Evolutionary conservation across 2,888 invertebrate genomes (phyloP).

Genomic region (Clistopyga incitator): DNA sequence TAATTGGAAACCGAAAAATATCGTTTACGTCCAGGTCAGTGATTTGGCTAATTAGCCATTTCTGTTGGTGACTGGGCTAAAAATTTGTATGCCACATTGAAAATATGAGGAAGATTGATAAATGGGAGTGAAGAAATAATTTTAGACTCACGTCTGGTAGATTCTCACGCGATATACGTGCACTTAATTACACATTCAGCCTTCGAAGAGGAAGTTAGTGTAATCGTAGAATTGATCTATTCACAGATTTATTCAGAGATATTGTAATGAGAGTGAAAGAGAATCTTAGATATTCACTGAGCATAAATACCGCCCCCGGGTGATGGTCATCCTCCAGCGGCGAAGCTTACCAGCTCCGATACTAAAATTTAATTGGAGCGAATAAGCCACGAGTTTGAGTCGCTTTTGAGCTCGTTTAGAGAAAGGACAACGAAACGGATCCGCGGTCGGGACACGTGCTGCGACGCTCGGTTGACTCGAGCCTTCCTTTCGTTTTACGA

Average conservation of each 20-base stretch:
- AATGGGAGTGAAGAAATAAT: constrained; percentile 1
- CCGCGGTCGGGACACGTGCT: constrained; percentile 18
- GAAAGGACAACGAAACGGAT: constrained; percentile 43
- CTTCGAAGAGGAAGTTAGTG: constrained; percentile 13
- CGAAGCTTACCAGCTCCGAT: constrained; percentile 33
- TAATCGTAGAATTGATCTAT: constrained; percentile 1
- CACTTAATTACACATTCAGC: neutral
- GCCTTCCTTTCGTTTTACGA: constrained; percentile 53
- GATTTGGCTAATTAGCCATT: neutral
- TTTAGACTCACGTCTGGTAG: neutral
- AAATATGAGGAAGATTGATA: neutral
- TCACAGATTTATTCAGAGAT: constrained; percentile 1
- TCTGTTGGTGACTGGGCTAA: neutral
- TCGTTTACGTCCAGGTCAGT: neutral
- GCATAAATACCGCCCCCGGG: constrained; percentile 11
- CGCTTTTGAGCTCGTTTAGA: constrained; percentile 39
- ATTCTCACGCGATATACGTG: neutral
- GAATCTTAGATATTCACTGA: constrained; percentile 49
- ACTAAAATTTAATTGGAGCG: constrained; percentile 50
- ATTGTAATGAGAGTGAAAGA: constrained; percentile 61
- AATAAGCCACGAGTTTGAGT: constrained; percentile 24
- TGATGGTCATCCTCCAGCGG: constrained; percentile 55
- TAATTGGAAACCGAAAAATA: neutral
- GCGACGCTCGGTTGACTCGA: constrained; percentile 52
- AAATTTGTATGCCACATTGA: neutral